These are phyloP conservation scores for Cydia pomonella DNA, from an alignment of 1,140 invertebrate genomes.

Conservation along the genomic window DNA sequence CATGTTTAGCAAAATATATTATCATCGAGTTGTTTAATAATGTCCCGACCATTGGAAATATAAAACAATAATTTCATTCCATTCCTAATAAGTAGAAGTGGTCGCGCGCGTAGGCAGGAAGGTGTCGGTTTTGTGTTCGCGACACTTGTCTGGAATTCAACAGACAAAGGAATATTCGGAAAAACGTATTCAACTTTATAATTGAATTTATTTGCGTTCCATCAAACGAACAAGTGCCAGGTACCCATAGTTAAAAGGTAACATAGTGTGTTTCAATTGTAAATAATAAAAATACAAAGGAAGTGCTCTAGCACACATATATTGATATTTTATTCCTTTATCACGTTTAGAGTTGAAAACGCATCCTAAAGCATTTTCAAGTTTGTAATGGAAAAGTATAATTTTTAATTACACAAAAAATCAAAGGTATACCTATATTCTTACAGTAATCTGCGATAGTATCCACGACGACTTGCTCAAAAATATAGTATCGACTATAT, in stretches of 20 bases:
- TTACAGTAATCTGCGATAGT: too few species aligned
- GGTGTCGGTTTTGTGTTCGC: neutral
- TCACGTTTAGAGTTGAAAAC: too few species aligned
- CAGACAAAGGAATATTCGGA: neutral
- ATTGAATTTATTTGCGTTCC: neutral
- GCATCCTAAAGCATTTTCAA: too few species aligned
- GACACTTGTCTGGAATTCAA: neutral
- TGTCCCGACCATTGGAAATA: neutral
- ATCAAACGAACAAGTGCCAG: neutral
- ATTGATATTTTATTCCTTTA: too few species aligned
- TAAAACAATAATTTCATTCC: conserved; percentile 15
- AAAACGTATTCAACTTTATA: conserved; percentile 2
- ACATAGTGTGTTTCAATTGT: too few species aligned
- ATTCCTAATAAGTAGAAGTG: conserved; percentile 12
- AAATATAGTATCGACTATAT: too few species aligned
- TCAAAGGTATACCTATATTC: too few species aligned
- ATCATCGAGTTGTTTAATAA: neutral
- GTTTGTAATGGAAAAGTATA: too few species aligned
- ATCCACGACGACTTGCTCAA: too few species aligned
- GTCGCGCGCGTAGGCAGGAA: conserved; percentile 1
- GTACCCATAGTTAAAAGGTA: neutral
- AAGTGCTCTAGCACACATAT: too few species aligned
- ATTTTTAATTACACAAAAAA: too few species aligned
- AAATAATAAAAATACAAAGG: too few species aligned
- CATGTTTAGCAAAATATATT: neutral